Conservation (phyloP, 2,113 vertebrate species). For the Aphyosemion australe region DNA sequence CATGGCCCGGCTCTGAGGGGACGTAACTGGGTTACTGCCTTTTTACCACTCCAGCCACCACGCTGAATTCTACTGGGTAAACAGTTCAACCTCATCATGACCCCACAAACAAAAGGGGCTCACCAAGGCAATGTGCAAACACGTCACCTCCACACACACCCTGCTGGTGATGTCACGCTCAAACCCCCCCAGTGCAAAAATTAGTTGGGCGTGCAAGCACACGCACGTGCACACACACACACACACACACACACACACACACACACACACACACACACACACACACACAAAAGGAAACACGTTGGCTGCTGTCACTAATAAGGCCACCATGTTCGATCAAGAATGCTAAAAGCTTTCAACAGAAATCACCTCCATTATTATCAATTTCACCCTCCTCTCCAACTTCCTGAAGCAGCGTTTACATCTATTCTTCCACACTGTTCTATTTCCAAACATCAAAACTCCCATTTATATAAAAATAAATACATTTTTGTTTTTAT, state of each 20-base stretch:
- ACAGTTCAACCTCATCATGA: conserved; percentile 53
- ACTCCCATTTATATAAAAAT: too few species aligned
- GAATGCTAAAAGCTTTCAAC: too few species aligned
- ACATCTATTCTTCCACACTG: too few species aligned
- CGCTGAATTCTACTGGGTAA: conserved; percentile 36
- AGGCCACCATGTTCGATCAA: too few species aligned
- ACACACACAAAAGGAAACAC: too few species aligned
- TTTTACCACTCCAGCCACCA: conserved; percentile 39
- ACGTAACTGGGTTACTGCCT: conserved; percentile 8
- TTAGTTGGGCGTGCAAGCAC: neutral
- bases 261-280: neutral
- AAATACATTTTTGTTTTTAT: too few species aligned
- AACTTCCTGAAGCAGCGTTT: too few species aligned
- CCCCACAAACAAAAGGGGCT: conserved; percentile 46
- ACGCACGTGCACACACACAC: neutral
- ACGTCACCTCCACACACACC: conserved; percentile 35
- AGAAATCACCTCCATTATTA: too few species aligned
- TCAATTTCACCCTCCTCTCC: too few species aligned
- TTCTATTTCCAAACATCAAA: too few species aligned
- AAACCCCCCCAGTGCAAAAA: neutral
- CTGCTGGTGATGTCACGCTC: conserved; percentile 31
- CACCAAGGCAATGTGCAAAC: conserved; percentile 51
- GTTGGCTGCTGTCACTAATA: too few species aligned
- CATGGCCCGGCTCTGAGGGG: neutral
- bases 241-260: neutral